These are phyloP conservation scores for Proctacanthus coquilletti DNA, from an alignment of 1,140 invertebrate genomes.

Conservation along the genomic window DNA sequence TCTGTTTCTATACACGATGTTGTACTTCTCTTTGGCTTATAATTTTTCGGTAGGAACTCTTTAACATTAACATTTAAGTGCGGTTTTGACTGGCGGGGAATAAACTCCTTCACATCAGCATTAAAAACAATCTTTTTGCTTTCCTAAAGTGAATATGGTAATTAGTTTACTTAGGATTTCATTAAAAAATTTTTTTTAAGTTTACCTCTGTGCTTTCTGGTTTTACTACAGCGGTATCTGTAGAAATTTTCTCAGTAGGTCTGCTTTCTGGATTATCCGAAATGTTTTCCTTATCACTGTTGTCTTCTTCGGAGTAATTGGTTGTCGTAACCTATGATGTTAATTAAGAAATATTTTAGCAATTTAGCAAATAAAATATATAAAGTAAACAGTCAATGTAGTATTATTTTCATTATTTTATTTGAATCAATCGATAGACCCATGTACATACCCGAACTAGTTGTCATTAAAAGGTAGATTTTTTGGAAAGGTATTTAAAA, in stretches of 20 bases:
- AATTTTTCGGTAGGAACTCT: background rate
- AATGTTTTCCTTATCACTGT: too few species aligned
- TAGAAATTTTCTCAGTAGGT: background rate
- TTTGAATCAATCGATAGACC: too few species aligned
- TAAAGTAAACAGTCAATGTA: too few species aligned
- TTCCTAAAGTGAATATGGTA: background rate
- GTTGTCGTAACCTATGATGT: background rate
- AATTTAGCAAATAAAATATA: too few species aligned
- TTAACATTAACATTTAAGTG: conserved; percentile 2
- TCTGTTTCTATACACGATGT: too few species aligned
- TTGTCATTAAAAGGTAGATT: too few species aligned
- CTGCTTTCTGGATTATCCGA: too few species aligned
- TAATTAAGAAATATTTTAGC: too few species aligned
- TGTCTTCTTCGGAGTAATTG: background rate
- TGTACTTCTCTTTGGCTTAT: too few species aligned
- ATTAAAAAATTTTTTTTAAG: background rate
- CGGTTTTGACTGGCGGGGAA: background rate
- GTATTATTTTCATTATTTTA: too few species aligned
- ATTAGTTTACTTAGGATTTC: background rate
- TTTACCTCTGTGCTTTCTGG: background rate
- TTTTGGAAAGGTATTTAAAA: too few species aligned
- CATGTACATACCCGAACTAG: too few species aligned
- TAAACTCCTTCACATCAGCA: background rate
- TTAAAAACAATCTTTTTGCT: background rate
- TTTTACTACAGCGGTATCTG: background rate